Conservation (phyloP, 2,113 vertebrate species). For the Ptyas mucosa region DNA sequence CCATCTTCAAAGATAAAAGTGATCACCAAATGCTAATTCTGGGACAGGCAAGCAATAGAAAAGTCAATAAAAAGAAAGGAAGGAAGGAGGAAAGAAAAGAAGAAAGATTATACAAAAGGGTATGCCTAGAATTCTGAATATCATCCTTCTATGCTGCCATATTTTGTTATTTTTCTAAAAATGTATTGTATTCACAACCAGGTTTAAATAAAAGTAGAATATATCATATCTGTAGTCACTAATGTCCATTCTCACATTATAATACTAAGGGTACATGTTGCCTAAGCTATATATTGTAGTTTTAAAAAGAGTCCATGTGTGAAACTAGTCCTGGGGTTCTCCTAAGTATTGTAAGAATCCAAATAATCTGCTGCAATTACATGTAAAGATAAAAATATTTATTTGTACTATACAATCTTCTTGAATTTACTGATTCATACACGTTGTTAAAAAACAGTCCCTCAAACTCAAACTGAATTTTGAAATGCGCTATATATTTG, state of each 20-base stretch:
- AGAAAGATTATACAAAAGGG: neutral
- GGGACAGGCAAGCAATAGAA: neutral
- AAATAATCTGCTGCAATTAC: neutral
- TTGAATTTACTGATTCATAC: neutral
- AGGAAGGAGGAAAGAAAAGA: no score
- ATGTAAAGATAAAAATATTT: neutral
- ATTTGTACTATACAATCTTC: neutral
- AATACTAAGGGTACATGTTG: neutral
- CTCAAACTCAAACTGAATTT: conserved; percentile 22
- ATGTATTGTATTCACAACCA: conserved; percentile 33
- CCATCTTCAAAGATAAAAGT: neutral
- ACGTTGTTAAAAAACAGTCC: conserved; percentile 18
- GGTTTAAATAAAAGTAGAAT: conserved; percentile 43
- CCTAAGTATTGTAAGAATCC: neutral
- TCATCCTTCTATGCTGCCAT: neutral
- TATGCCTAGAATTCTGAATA: neutral
- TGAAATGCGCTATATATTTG: conserved; percentile 26
- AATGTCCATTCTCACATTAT: conserved; percentile 35
- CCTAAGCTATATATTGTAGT: fast-evolving
- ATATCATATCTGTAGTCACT: conserved; percentile 34
- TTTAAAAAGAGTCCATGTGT: neutral
- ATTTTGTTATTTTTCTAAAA: conserved; percentile 27
- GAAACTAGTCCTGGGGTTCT: neutral
- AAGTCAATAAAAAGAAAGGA: neutral
- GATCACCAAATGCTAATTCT: neutral